Evolutionary conservation across 2,797 vertebrate species (phyloP).

Genomic region (Macrochelys suwanniensis): DNA sequence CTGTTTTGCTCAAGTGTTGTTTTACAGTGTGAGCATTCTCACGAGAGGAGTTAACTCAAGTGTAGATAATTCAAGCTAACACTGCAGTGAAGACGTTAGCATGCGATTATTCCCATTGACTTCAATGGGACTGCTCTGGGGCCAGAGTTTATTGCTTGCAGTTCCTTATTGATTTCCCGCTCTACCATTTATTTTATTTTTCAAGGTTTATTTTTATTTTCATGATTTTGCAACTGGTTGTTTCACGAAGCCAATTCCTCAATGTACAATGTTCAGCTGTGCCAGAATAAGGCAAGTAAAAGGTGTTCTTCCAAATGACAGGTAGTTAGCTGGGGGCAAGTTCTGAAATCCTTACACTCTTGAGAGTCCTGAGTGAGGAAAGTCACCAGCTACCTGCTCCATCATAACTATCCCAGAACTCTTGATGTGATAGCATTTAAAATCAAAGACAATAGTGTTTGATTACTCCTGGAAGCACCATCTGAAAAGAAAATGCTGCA

Average conservation of each 20-base stretch:
- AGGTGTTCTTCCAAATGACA: background rate
- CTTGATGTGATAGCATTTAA: background rate
- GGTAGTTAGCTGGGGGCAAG: background rate
- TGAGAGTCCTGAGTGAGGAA: background rate
- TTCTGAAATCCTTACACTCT: background rate
- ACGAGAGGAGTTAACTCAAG: background rate
- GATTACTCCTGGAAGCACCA: background rate
- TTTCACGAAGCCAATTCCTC: background rate
- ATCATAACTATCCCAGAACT: background rate
- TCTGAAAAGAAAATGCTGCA: conserved; percentile 2
- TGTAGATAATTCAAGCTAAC: background rate
- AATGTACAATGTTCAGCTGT: background rate
- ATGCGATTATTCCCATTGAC: background rate
- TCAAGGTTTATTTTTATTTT: background rate
- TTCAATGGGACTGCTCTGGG: background rate
- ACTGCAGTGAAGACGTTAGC: background rate
- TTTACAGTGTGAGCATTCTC: background rate
- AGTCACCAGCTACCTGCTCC: background rate
- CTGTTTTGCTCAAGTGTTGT: background rate
- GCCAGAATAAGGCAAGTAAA: background rate
- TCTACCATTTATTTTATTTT: background rate
- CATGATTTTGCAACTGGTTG: background rate
- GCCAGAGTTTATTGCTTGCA: background rate
- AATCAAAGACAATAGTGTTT: background rate
- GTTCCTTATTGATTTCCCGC: background rate